phyloP scores from a whole-genome alignment of 2,113 vertebrate genomes.

The Bagarius yarrelli region DNA sequence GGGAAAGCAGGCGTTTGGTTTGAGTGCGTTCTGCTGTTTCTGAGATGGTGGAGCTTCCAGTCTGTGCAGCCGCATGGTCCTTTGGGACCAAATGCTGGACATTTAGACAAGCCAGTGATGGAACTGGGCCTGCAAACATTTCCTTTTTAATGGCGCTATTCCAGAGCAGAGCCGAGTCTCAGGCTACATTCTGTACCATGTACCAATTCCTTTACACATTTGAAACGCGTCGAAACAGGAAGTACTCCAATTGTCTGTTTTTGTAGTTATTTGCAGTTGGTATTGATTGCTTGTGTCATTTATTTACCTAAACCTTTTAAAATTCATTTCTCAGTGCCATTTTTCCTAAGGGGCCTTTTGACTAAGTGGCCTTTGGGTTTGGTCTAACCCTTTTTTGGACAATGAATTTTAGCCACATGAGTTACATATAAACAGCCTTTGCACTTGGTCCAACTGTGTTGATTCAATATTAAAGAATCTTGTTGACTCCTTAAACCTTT shows the following conservation, averaged over 20 bases:
- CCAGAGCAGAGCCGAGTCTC: background rate
- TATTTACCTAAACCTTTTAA: background rate
- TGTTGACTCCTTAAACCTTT: conserved; percentile 23
- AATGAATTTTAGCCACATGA: conserved; percentile 34
- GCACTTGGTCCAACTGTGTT: background rate
- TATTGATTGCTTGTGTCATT: conserved; percentile 5
- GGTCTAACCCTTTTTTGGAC: conserved; percentile 56
- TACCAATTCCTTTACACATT: conserved; percentile 1
- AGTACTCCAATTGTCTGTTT: background rate
- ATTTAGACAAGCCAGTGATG: conserved; percentile 26
- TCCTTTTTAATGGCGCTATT: conserved; percentile 5
- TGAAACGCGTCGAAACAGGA: conserved; percentile 6
- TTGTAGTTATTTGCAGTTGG: background rate
- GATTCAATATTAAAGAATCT: background rate
- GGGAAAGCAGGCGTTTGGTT: conserved; percentile 45
- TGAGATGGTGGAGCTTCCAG: conserved; percentile 45
- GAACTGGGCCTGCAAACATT: conserved; percentile 34
- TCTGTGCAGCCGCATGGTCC: conserved; percentile 49
- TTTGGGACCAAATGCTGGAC: conserved; percentile 44
- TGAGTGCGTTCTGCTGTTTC: conserved; percentile 43
- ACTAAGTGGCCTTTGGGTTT: conserved; percentile 51
- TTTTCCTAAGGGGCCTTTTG: conserved; percentile 36
- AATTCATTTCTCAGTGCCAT: conserved; percentile 14
- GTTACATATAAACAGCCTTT: background rate
- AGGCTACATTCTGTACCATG: background rate